Percentiles rank a stretch among this genome's conserved stretches.
Evolutionary conservation across 2,888 invertebrate species (phyloP).

Genomic region (Mesorhabditis spiculigera): DNA sequence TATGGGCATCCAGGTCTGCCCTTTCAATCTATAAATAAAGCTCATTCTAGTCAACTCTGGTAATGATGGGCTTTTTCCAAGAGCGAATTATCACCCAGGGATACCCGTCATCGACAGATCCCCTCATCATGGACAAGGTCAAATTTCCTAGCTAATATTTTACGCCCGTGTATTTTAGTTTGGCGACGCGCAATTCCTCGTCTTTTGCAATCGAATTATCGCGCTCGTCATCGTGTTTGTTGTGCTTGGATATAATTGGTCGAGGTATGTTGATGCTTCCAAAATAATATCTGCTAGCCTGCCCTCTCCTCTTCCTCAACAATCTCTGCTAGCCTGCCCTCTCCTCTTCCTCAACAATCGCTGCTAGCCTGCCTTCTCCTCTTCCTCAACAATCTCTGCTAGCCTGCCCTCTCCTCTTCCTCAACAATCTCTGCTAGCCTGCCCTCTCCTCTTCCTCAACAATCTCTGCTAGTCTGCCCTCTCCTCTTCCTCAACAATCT

Average conservation of each 20-base stretch:
- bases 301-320: too few relatives aligned
- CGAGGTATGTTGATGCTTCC: conserved; percentile 24
- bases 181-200: conserved; percentile 90
- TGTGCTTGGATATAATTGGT: conserved; percentile 60
- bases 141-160: conserved; percentile 52
- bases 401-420: too few relatives aligned
- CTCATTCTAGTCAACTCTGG: conserved; percentile 73
- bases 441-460: too few relatives aligned
- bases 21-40: conserved; percentile 1
- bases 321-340: too few relatives aligned
- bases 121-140: conserved; percentile 51
- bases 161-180: conserved; percentile 64
- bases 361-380: too few relatives aligned
- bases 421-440: too few relatives aligned
- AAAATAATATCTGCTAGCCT: too few relatives aligned
- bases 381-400: too few relatives aligned
- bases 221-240: conserved; percentile 74
- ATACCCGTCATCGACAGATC: conserved; percentile 55
- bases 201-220: conserved; percentile 86
- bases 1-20: conserved; percentile 65
- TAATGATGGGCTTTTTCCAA: conserved; percentile 86
- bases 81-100: conserved; percentile 89
- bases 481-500: too few relatives aligned
- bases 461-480: too few relatives aligned
- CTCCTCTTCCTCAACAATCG: too few relatives aligned